Percentiles rank a stretch among this genome's conserved stretches.
Evolutionary conservation across 2,113 vertebrate species (phyloP).

Genomic region (Collichthys lucidus): DNA sequence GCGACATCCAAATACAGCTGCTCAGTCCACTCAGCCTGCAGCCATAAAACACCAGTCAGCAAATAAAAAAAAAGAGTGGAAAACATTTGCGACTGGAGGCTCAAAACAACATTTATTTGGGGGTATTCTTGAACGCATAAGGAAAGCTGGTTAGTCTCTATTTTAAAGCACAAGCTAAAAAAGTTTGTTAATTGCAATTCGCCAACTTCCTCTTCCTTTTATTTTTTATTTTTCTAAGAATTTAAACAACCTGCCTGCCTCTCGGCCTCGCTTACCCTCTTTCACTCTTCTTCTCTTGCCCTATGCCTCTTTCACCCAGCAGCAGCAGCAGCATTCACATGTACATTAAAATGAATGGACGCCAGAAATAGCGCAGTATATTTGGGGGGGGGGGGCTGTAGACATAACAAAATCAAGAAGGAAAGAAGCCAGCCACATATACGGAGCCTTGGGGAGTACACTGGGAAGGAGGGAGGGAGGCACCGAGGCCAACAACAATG

Average conservation of each 20-base stretch:
- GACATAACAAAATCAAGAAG: conserved; percentile 77
- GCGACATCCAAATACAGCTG: conserved; percentile 63
- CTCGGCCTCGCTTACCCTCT: not conserved
- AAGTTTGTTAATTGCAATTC: conserved; percentile 17
- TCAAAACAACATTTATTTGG: conserved; percentile 47
- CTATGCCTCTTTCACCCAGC: conserved; percentile 8
- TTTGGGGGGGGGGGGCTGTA: conserved; percentile 47
- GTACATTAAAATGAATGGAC: conserved; percentile 63
- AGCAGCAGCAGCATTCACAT: conserved; percentile 24
- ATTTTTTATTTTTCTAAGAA: conserved; percentile 36
- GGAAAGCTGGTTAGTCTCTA: conserved; percentile 26
- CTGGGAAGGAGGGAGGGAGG: conserved; percentile 29
- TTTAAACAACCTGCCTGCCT: conserved; percentile 37
- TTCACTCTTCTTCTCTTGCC: conserved; percentile 7
- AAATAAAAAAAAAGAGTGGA: conserved; percentile 45
- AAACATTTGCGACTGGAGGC: conserved; percentile 21
- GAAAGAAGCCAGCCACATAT: conserved; percentile 61
- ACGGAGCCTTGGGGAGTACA: conserved; percentile 51
- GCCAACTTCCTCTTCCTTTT: conserved; percentile 54
- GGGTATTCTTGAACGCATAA: conserved; percentile 25
- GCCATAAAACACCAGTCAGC: conserved; percentile 38
- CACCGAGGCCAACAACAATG: conserved; percentile 60
- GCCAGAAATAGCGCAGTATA: conserved; percentile 72
- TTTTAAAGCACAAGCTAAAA: conserved; percentile 32
- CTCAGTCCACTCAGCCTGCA: conserved; percentile 19